Base-by-base conservation (phyloP, 2,113 vertebrate genomes). In the Paradoxurus hermaphroditus region DNA sequence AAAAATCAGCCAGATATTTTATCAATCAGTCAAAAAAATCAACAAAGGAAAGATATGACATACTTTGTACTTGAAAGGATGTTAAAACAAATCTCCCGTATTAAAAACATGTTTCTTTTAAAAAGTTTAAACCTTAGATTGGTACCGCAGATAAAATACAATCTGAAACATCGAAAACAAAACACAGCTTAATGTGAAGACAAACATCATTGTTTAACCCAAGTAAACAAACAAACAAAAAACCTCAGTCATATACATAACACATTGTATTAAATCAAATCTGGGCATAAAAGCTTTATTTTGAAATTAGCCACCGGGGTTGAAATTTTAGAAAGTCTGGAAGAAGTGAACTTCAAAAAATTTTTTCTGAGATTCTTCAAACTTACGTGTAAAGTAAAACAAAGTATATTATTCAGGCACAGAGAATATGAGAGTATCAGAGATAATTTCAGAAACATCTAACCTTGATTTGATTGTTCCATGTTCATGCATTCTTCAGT, bases 401-500 rank as follows among this genome's bases (percentile, higher is more conserved):
- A 79, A 91, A 92, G 46, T 72, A 10, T 27, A 77, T 83, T 53
- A 86, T 73, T 88, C 12, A 88, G 34, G 59, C 67, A 91, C 25
- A 95, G 97, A 95, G 70, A 59, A 36, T 31, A 39, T 31, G 92
- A 90, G 75, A 59, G 9, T 49, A 12, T 91, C 34, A 75, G 41
- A 63, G 13, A 41, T 84, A 46, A 90, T 85, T 97, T 98, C 94
- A 83, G 82, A 97, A 91, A 86, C 18, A 79, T 86, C 98, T 98
- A 96, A 99, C 99, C 98, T 31, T 98, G 98, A 95, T 98, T 97
- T 0, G 97, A 91, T 95, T 95, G 94, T 97, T 99, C 98, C 10
- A 82, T 96, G 92, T 68, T 98, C 98, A 98, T 98, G 73, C 95
- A 99, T 98, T 99, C 99, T 36, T 98, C 98, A 97, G 99, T 99